Conservation (phyloP, 2,888 invertebrate genomes). For the Hydrotaea cyrtoneurina region DNA sequence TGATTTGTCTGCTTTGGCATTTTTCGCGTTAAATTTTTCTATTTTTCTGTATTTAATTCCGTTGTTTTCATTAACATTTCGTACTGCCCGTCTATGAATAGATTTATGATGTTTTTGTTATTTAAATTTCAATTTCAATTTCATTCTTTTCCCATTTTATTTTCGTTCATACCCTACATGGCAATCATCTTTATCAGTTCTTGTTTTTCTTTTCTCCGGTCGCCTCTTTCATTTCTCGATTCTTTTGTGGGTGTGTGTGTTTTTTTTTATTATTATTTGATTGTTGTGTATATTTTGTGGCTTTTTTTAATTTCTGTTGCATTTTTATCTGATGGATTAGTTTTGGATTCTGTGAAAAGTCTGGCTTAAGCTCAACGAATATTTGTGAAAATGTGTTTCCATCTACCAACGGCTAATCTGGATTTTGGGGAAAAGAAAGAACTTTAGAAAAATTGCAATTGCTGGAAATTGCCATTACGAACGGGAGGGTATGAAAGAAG, state of each 20-base stretch:
- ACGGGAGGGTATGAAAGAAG: too few species aligned
- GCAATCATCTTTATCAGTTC: neutral
- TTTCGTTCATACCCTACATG: neutral
- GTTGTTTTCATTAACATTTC: conserved; percentile 59
- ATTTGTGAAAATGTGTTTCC: too few species aligned
- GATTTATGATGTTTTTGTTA: conserved; percentile 62
- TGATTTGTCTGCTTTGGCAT: neutral
- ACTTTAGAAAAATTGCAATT: too few species aligned
- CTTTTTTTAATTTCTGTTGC: neutral
- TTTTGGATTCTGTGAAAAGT: too few species aligned
- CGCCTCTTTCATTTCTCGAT: neutral
- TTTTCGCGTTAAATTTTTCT: conserved; percentile 28
- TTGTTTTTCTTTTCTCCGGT: too few species aligned
- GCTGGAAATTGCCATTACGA: too few species aligned
- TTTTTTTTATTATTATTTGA: neutral
- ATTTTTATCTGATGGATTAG: too few species aligned
- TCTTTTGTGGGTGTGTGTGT: neutral
- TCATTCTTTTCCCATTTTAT: neutral
- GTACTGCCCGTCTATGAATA: conserved; percentile 38
- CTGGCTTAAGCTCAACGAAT: too few species aligned
- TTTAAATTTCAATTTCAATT: conserved; percentile 56
- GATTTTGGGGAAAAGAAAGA: too few species aligned
- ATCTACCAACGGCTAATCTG: too few species aligned
- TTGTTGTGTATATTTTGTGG: neutral
- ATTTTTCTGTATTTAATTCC: conserved; percentile 47